Evolutionary conservation across 53 echinoderm and acorn worm genomes (phyloP).

Genomic region (Holothuria scabra): DNA sequence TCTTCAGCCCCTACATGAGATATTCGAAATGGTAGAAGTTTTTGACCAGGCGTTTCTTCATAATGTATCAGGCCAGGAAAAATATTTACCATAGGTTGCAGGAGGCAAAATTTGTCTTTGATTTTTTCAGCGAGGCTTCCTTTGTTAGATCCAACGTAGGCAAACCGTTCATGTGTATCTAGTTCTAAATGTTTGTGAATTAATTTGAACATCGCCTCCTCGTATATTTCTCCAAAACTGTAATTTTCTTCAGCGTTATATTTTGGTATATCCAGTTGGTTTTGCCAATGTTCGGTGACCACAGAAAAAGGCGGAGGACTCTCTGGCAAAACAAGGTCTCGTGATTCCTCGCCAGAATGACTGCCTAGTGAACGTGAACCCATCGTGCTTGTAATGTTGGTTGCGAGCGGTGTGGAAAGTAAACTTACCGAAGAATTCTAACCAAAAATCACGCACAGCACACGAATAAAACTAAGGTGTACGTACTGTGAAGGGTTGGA

Average conservation of each 20-base stretch:
- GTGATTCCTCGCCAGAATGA: background rate
- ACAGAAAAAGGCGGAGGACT: slow-evolving; percentile 93
- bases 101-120: slow-evolving; percentile 88
- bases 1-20: slow-evolving; percentile 94
- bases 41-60: slow-evolving; percentile 90
- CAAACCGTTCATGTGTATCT: slow-evolving; percentile 92
- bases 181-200: slow-evolving; percentile 98
- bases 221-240: slow-evolving; percentile 93
- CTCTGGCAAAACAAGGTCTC: slow-evolving; percentile 59
- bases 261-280: slow-evolving; percentile 60
- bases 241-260: slow-evolving; percentile 68
- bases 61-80: slow-evolving; percentile 95
- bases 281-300: slow-evolving; percentile 91
- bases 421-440: no score
- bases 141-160: slow-evolving; percentile 87
- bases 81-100: slow-evolving; percentile 97
- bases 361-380: no score
- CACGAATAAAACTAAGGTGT: background rate
- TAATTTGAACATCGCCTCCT: slow-evolving; percentile 79
- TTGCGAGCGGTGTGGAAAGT: background rate
- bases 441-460: background rate
- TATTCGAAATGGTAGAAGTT: slow-evolving; percentile 86
- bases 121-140: slow-evolving; percentile 89
- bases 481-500: background rate
- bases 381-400: no score